Evolutionary conservation across 1,140 invertebrate species (phyloP).

Genomic region (Argopecten irradians): DNA sequence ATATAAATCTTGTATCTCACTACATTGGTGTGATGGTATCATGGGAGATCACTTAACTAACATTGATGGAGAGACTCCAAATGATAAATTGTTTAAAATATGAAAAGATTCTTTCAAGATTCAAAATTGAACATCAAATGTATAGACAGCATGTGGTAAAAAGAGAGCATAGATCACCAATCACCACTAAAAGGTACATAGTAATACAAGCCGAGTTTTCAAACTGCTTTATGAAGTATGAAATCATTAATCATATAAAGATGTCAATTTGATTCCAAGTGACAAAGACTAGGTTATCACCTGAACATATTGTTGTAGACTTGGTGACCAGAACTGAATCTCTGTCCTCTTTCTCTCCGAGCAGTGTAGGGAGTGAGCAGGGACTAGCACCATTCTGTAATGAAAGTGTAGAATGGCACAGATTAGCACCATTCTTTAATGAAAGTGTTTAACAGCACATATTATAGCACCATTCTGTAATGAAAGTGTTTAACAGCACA

Average conservation of each 20-base stretch:
- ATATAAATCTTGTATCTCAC: too few relatives aligned
- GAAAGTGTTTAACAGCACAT: conserved; percentile 35
- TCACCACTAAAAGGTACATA: neutral
- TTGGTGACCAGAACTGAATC: conserved; percentile 51
- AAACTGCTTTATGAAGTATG: neutral
- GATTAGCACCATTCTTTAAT: conserved; percentile 16
- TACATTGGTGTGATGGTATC: too few relatives aligned
- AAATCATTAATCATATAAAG: neutral
- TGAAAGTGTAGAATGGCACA: neutral
- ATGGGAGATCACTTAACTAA: too few relatives aligned
- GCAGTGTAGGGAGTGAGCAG: conserved; percentile 34
- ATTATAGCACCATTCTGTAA: too few relatives aligned
- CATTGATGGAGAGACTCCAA: too few relatives aligned
- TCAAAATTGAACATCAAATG: too few relatives aligned
- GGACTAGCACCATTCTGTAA: conserved; percentile 34
- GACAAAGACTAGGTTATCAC: conserved; percentile 36
- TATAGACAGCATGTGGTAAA: neutral
- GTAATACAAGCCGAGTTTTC: neutral
- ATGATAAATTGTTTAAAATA: too few relatives aligned
- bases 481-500: too few relatives aligned
- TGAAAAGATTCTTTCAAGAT: too few relatives aligned
- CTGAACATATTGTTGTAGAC: conserved; percentile 47
- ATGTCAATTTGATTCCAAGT: neutral
- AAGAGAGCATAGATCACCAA: neutral
- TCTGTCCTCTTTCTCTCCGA: conserved; percentile 48